Percentiles rank a stretch among this genome's conserved stretches.
Conservation (phyloP, 1,140 invertebrate genomes). For the Leptopilina clavipes region DNA sequence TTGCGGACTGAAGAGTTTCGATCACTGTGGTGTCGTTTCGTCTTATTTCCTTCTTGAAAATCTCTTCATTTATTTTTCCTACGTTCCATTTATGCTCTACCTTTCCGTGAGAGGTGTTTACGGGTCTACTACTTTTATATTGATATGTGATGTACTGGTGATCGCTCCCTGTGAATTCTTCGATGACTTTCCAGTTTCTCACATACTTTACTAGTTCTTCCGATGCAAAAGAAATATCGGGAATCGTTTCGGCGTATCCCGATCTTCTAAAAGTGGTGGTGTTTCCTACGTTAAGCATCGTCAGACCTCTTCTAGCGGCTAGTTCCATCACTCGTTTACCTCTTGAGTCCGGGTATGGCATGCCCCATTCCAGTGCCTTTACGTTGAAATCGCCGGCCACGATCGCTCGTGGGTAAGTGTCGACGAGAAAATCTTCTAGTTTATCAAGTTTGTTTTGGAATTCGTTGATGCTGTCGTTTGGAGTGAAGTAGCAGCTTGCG, state of each 20-base stretch:
- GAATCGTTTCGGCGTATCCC: constrained; percentile 51
- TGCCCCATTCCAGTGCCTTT: constrained; percentile 51
- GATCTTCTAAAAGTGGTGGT: constrained; percentile 54
- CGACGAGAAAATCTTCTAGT: too few relatives aligned
- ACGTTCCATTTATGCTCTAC: too few relatives aligned
- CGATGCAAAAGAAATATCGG: constrained; percentile 54
- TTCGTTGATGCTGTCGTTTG: too few relatives aligned
- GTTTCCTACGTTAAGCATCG: constrained; percentile 48
- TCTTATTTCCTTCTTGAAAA: too few relatives aligned
- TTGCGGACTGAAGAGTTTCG: neutral
- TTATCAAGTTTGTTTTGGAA: too few relatives aligned
- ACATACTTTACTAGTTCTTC: neutral
- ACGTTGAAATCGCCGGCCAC: constrained; percentile 54
- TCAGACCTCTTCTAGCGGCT: constrained; percentile 42
- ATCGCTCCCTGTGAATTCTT: neutral
- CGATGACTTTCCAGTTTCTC: neutral
- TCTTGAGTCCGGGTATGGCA: constrained; percentile 43
- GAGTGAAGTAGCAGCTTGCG: constrained; percentile 26
- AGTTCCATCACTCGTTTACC: constrained; percentile 44
- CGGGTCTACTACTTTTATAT: too few relatives aligned
- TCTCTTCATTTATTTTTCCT: too few relatives aligned
- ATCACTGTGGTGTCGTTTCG: neutral
- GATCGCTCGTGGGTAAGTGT: constrained; percentile 17
- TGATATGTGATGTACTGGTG: too few relatives aligned
- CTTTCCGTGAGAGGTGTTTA: too few relatives aligned